Conservation (phyloP, 2,113 vertebrate genomes). For the Scortum barcoo region DNA sequence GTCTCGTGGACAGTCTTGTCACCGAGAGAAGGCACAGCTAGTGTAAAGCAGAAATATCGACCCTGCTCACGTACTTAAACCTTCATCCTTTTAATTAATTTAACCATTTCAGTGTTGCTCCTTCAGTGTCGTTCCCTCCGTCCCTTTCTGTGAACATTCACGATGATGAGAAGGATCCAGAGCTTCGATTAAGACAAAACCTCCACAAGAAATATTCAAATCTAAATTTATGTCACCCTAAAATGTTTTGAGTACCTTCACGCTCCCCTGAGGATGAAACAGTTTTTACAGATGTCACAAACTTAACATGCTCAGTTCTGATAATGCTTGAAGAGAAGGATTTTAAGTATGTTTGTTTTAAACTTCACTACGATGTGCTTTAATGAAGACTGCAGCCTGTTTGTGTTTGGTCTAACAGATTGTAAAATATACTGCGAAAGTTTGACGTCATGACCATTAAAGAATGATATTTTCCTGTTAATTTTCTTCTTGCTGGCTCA, state of each 20-base stretch:
- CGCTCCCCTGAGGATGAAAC: not conserved
- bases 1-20: slow-evolving; percentile 4
- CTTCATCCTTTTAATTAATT: not conserved
- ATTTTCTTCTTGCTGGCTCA: no score
- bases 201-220: not conserved
- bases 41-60: slow-evolving; percentile 13
- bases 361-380: not conserved
- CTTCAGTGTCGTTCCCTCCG: no score
- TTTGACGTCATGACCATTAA: no score
- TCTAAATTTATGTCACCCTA: not conserved
- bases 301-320: no score
- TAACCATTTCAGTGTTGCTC: not conserved
- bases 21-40: slow-evolving; percentile 55
- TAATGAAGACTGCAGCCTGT: not conserved
- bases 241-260: not conserved
- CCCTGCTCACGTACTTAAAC: not conserved
- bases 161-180: not conserved
- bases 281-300: no score
- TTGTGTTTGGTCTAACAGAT: no score
- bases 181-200: not conserved
- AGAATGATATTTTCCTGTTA: no score
- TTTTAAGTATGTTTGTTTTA: not conserved
- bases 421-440: no score
- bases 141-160: not conserved
- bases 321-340: not conserved